phyloP scores from a whole-genome alignment of 2,888 invertebrate genomes.

The Epiblema foenella region DNA sequence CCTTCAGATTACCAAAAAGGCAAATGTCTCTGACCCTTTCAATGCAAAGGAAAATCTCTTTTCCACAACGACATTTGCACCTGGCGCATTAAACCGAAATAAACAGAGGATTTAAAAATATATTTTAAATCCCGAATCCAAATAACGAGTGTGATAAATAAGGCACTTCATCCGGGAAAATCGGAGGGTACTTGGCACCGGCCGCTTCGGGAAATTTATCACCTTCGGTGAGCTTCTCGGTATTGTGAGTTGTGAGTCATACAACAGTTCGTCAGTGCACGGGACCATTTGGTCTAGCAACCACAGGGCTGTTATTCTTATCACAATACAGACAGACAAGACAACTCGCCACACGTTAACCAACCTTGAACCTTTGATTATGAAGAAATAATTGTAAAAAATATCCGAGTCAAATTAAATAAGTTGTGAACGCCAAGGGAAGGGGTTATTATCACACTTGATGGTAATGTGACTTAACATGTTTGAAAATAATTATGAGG shows the following conservation, averaged over 20 bases:
- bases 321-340: too few relatives aligned
- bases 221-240: conserved; percentile 29
- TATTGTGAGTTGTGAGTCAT: conserved; percentile 35
- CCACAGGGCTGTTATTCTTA: too few relatives aligned
- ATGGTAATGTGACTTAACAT: not conserved
- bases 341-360: too few relatives aligned
- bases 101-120: conserved; percentile 37
- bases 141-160: conserved; percentile 36
- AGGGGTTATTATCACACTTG: not conserved
- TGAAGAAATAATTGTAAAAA: too few relatives aligned
- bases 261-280: conserved; percentile 9
- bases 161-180: conserved; percentile 39
- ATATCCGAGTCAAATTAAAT: not conserved
- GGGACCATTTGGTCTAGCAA: not conserved
- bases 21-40: not conserved
- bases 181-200: conserved; percentile 39
- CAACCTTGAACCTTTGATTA: too few relatives aligned
- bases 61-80: conserved; percentile 1
- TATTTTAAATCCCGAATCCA: conserved; percentile 22
- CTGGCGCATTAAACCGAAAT: conserved; percentile 34
- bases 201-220: conserved; percentile 32
- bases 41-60: not conserved
- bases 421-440: not conserved
- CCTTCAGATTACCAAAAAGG: not conserved
- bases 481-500: not conserved